phyloP scores from a whole-genome alignment of 2,797 vertebrate genomes.

The Oreonectes daqikongensis region DNA sequence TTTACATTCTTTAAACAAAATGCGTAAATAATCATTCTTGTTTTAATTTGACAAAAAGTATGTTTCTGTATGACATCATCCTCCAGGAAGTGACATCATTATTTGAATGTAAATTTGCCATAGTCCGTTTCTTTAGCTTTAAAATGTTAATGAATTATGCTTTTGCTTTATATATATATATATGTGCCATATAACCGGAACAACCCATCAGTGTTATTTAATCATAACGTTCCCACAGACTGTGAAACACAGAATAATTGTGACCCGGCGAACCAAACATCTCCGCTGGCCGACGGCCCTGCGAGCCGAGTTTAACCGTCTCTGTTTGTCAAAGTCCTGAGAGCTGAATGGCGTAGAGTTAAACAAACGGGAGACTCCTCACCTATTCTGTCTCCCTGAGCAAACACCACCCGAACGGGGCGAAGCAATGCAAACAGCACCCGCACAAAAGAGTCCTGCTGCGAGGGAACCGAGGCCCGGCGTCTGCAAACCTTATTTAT shows the following conservation, averaged over 20 bases:
- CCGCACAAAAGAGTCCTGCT: constrained; percentile 54
- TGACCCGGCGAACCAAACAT: neutral
- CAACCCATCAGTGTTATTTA: neutral
- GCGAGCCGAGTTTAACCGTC: constrained; percentile 73
- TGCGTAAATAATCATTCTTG: too few species aligned
- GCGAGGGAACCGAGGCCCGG: constrained; percentile 60
- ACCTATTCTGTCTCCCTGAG: constrained; percentile 63
- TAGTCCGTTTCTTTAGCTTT: too few species aligned
- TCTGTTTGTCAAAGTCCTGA: constrained; percentile 77
- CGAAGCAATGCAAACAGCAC: constrained; percentile 72
- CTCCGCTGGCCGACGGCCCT: constrained; percentile 69
- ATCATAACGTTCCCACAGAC: neutral
- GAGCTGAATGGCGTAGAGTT: constrained; percentile 76
- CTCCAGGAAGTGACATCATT: neutral
- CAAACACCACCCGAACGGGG: constrained; percentile 59
- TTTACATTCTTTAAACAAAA: too few species aligned
- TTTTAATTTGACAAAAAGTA: too few species aligned
- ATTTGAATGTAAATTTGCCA: neutral
- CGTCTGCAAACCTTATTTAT: constrained; percentile 21
- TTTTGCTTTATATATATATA: too few species aligned
- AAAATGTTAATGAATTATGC: too few species aligned
- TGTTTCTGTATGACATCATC: neutral
- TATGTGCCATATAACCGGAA: too few species aligned
- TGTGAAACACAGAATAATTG: neutral
- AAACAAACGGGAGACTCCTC: constrained; percentile 79